Evolutionary conservation across 2,888 invertebrate genomes (phyloP).

Genomic region (Chirona hameri): DNA sequence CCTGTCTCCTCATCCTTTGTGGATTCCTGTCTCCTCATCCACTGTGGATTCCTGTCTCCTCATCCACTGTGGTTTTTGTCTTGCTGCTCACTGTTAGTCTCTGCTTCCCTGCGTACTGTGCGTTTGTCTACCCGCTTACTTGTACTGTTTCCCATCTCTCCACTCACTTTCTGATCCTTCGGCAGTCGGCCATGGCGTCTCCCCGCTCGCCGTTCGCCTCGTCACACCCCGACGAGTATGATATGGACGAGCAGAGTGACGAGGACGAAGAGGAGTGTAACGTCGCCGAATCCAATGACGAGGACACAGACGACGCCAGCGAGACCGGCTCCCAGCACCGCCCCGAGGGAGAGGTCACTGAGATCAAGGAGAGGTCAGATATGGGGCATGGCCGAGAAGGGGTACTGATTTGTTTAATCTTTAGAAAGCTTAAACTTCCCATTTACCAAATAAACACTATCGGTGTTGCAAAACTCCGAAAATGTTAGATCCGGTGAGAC

Average conservation of each 20-base stretch:
- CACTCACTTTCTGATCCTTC: no score
- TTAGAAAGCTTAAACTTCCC: background rate
- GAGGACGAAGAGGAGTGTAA: background rate
- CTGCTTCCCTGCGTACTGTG: no score
- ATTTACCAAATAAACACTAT: background rate
- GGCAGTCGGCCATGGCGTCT: background rate
- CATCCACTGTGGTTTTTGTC: no score
- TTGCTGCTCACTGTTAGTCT: no score
- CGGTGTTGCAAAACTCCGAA: no score
- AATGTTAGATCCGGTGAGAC: no score
- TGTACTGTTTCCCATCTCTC: no score
- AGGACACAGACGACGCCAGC: constrained; percentile 30
- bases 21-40: no score
- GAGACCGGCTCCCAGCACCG: constrained; percentile 11
- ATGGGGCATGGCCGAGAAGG: background rate
- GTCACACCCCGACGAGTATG: background rate
- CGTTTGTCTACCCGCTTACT: no score
- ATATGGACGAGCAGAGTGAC: background rate
- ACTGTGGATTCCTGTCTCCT: no score
- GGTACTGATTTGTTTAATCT: no score
- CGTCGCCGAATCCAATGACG: background rate
- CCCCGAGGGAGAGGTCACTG: background rate
- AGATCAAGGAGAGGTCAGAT: constrained; percentile 30
- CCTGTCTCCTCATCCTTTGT: no score
- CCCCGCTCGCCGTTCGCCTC: background rate